Evolutionary conservation across 2,888 invertebrate species (phyloP).

Genomic region (Pseudococcus longispinus): DNA sequence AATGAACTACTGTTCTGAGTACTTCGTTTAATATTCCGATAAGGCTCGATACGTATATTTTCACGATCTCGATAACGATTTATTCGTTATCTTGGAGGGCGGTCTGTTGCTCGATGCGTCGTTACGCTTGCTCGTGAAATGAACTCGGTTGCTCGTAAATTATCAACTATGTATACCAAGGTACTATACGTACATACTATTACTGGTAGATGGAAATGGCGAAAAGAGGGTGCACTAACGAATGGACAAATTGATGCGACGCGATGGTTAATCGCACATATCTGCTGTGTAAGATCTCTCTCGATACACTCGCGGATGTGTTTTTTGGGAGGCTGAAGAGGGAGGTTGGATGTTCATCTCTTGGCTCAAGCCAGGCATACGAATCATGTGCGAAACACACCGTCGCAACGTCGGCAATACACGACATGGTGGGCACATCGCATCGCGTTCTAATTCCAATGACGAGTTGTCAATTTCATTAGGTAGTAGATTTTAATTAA

Average conservation of each 20-base stretch:
- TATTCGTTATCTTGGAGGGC: background rate
- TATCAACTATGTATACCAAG: background rate
- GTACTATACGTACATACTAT: background rate
- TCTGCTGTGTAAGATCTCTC: background rate
- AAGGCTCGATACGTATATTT: background rate
- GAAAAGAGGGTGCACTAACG: background rate
- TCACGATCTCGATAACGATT: background rate
- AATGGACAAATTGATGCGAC: background rate
- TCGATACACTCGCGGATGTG: background rate
- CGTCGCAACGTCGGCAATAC: too few relatives aligned
- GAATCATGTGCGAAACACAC: too few relatives aligned
- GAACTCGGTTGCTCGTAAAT: background rate
- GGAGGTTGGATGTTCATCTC: background rate
- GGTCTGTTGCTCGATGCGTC: background rate
- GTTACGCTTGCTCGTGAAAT: background rate
- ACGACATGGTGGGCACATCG: background rate
- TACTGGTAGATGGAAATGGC: background rate
- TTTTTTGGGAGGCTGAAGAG: background rate
- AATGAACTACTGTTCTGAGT: background rate
- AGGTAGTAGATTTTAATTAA: conserved; percentile 48
- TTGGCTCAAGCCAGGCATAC: background rate
- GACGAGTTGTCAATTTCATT: conserved; percentile 39
- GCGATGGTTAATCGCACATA: background rate
- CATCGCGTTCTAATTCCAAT: background rate
- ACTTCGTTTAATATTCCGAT: background rate